Percentiles rank a stretch among this genome's conserved stretches.
phyloP scores from a whole-genome alignment of 1,140 invertebrate species.

The Lordiphosa stackelbergi region DNA sequence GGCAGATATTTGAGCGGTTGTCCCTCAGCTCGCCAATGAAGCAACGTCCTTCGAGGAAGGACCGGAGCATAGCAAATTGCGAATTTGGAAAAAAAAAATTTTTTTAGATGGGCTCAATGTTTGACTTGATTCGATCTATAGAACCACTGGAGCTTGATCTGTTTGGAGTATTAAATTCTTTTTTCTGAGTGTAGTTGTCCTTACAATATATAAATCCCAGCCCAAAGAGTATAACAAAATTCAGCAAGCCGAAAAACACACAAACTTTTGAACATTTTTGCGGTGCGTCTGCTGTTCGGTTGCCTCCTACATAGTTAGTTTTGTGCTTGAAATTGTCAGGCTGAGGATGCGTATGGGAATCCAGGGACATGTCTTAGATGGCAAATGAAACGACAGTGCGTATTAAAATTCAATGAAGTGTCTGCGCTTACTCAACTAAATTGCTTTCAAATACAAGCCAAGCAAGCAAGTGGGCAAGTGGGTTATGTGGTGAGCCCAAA shows the following conservation, averaged over 20 bases:
- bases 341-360: conserved; percentile 6
- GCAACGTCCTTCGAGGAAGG: no score
- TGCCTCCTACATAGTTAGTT: conserved; percentile 8
- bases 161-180: no score
- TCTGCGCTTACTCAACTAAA: conserved; percentile 61
- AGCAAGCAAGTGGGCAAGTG: no score
- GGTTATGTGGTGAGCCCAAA: conserved; percentile 8
- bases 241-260: neutral
- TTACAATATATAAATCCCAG: no score
- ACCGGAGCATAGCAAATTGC: no score
- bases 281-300: neutral
- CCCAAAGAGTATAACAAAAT: conserved; percentile 2
- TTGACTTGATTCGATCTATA: no score
- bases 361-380: conserved; percentile 26
- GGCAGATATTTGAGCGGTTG: no score
- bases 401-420: conserved; percentile 75
- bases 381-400: conserved; percentile 25
- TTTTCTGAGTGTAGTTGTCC: no score
- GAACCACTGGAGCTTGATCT: no score
- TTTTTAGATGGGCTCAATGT: no score
- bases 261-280: neutral
- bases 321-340: conserved; percentile 15
- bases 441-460: conserved; percentile 61
- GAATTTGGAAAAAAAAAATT: no score
- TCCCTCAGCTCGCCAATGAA: no score